Conservation (phyloP, 2,797 vertebrate genomes). For the Momotus momota region DNA sequence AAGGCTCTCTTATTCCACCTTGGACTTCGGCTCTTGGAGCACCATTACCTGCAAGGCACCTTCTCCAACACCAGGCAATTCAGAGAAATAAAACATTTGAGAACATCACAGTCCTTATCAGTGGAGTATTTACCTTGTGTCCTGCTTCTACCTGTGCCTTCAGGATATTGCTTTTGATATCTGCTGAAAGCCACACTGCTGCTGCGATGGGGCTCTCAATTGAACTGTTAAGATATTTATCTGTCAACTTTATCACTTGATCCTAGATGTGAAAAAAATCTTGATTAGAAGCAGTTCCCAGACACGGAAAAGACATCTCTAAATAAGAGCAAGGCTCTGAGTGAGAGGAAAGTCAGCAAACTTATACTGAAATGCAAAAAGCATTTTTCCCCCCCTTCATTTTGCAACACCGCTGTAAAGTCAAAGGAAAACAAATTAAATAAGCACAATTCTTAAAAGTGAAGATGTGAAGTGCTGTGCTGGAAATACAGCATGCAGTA, state of each 20-base stretch:
- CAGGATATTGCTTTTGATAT: constrained; percentile 95
- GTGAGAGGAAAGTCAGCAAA: not conserved
- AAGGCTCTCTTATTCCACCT: not conserved
- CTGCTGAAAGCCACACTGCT: constrained; percentile 81
- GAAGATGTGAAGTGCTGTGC: not conserved
- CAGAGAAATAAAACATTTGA: not conserved
- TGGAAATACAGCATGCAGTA: not conserved
- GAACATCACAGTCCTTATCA: not conserved
- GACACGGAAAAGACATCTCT: not conserved
- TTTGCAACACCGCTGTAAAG: not conserved
- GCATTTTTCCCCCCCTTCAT: not conserved
- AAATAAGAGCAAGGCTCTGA: not conserved
- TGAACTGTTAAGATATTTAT: constrained; percentile 90
- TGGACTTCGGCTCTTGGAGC: not conserved
- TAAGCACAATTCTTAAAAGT: not conserved
- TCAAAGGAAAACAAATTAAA: not conserved
- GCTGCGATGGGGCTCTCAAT: constrained; percentile 80
- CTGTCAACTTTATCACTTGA: constrained; percentile 89
- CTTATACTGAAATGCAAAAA: not conserved
- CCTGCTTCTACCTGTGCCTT: constrained; percentile 91
- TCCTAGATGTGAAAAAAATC: constrained; percentile 80
- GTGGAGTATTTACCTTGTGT: constrained; percentile 82
- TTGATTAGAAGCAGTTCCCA: constrained; percentile 7
- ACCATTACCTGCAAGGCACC: not conserved
- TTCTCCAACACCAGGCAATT: not conserved